Percentiles rank a stretch among this genome's conserved stretches.
Conservation (phyloP, 2,113 vertebrate genomes). For the Trichechus manatus region DNA sequence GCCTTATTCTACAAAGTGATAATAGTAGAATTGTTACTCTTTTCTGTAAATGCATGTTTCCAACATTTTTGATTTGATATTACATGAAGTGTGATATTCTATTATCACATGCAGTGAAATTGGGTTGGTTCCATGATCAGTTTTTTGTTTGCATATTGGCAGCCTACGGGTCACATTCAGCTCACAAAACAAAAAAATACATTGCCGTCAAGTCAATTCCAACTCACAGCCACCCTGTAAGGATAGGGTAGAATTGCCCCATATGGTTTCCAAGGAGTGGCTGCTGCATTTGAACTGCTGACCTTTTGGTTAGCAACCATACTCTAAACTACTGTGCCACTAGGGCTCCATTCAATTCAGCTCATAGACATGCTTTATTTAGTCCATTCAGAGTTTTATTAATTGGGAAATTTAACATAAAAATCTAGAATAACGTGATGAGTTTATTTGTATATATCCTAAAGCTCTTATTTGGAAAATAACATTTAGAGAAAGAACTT, state of each 20-base stretch:
- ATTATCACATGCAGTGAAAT: background rate
- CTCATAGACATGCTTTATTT: background rate
- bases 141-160: background rate
- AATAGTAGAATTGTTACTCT: background rate
- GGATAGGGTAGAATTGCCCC: too few relatives aligned
- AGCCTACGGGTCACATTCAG: background rate
- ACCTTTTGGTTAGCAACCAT: too few relatives aligned
- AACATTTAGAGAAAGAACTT: background rate
- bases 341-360: too few relatives aligned
- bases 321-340: too few relatives aligned
- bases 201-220: too few relatives aligned
- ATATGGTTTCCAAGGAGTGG: too few relatives aligned
- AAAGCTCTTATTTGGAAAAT: slow-evolving; percentile 17
- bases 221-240: too few relatives aligned
- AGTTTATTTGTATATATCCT: background rate
- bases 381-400: slow-evolving; percentile 25
- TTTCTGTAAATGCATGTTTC: background rate
- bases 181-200: too few relatives aligned
- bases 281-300: too few relatives aligned
- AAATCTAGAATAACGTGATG: background rate
- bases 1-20: background rate
- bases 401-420: slow-evolving; percentile 48
- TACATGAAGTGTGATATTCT: background rate
- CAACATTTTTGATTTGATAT: slow-evolving; percentile 32
- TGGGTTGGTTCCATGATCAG: background rate